Evolutionary conservation across 2,888 invertebrate genomes (phyloP).

Genomic region (Koerneria pararmatus): DNA sequence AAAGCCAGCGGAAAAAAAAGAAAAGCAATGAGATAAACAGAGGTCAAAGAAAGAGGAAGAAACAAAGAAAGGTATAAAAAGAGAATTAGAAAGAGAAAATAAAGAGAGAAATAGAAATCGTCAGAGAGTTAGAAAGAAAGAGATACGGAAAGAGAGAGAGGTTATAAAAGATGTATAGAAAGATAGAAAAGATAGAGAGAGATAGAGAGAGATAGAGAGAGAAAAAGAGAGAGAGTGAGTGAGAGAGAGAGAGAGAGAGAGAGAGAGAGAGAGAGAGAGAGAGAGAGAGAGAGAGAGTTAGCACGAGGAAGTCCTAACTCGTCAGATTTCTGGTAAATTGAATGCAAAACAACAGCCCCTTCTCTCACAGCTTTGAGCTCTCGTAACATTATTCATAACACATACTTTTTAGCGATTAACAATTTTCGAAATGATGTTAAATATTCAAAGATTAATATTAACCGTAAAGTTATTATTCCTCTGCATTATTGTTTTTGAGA

Average conservation of each 20-base stretch:
- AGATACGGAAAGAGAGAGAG: conserved; percentile 7
- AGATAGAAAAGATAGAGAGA: neutral
- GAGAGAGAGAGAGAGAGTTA: conserved; percentile 5
- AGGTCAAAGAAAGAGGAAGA: neutral
- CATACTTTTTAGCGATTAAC: too few species aligned
- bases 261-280: conserved; percentile 1
- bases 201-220: neutral
- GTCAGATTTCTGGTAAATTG: too few species aligned
- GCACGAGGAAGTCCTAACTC: neutral
- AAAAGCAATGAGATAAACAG: too few species aligned
- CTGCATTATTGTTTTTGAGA: too few species aligned
- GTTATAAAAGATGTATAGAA: conserved; percentile 8
- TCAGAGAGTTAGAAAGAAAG: conserved; percentile 3
- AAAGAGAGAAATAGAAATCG: too few species aligned
- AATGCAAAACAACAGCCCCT: too few species aligned
- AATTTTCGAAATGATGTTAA: too few species aligned
- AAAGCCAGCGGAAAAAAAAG: too few species aligned
- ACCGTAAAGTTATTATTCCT: too few species aligned
- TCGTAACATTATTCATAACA: too few species aligned
- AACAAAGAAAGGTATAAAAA: neutral
- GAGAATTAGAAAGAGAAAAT: neutral
- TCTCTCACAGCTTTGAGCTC: too few species aligned
- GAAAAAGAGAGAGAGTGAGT: neutral
- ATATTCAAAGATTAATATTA: too few species aligned
- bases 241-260: neutral